Base-by-base conservation (phyloP, 2,888 invertebrate species). In the Andrena marginata region DNA sequence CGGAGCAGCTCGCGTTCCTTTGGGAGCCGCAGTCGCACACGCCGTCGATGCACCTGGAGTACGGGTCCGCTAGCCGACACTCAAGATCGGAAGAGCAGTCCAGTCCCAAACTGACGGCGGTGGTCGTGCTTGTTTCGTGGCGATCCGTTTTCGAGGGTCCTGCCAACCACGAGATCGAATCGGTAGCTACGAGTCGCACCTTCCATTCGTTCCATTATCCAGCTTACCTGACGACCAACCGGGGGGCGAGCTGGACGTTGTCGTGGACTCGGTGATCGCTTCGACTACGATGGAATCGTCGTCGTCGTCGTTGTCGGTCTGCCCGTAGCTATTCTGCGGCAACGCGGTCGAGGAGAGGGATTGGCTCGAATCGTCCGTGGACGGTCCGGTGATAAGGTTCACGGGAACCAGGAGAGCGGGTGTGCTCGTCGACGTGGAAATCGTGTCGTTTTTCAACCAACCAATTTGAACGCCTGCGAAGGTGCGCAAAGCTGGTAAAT, bases 1-100 rank as follows among this genome's bases (percentile, higher is more conserved):
- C 97, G 23, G 96, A 96, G 94, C 98, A 98, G 48, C 95, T 94
- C 71, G 92, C 92, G 63, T 96, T 96, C 31, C 95, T 95, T 16
- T 94, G 95, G 82, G 95, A 94, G 10, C 95, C 94, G 92, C 98
- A 98, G 91, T 98, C 97, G 92, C 98, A 98, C 70, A 95, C 94
- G 75, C 97, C 97, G 89, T 96, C 96, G 33, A 96, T 93, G 93
- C 98, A 98, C 75, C 96, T 94, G 0, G 98, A 97, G 92, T 96
- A 95, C 0, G 97, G 95, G 94, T 98, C 98, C 7, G 98, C 96
- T 88, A 96, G 95, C 90, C 96, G 96, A 91, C 98, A 98, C 94
- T 98, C 97, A 48, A 96, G 94, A 93, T 98, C 97, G 31, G 96
- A 96, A 59, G 95, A 94, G 92, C 98, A 98, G 3, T 96, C 94